These are phyloP conservation scores for Gnathonemus echidnorhynchus DNA, from an alignment of 2,113 vertebrate genomes.

Conservation along the genomic window DNA sequence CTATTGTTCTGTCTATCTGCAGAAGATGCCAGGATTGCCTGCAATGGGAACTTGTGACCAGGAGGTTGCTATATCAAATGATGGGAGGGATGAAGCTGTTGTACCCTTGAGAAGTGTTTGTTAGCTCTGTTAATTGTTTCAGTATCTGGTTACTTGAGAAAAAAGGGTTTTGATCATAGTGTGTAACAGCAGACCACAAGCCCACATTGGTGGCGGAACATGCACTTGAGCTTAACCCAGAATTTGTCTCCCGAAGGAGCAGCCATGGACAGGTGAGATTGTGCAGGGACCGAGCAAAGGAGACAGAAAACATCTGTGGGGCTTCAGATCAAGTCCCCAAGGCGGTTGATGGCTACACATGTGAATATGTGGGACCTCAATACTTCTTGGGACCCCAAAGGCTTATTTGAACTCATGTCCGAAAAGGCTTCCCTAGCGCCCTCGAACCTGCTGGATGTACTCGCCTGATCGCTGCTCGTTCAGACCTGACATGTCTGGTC, in stretches of 20 bases:
- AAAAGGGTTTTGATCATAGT: neutral
- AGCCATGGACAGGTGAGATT: conserved; percentile 50
- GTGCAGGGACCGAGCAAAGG: conserved; percentile 54
- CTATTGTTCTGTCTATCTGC: neutral
- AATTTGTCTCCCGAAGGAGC: neutral
- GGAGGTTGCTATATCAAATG: neutral
- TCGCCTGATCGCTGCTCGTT: conserved; percentile 38
- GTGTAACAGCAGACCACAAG: neutral
- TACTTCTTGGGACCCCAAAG: neutral
- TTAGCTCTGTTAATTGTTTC: neutral
- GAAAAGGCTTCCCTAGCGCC: neutral
- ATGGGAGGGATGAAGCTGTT: neutral
- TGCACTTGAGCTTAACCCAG: neutral
- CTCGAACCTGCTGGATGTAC: conserved; percentile 38
- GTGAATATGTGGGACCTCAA: conserved; percentile 60
- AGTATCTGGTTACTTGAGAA: neutral
- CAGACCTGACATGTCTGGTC: conserved; percentile 11
- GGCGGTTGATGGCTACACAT: conserved; percentile 56
- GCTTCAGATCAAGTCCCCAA: conserved; percentile 65
- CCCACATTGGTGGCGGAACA: neutral
- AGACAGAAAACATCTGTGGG: conserved; percentile 69
- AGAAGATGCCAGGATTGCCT: neutral
- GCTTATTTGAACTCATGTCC: neutral
- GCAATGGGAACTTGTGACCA: neutral
- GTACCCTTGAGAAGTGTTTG: neutral